Evolutionary conservation across 2,888 invertebrate species (phyloP), one percentile per base, ranked within the genome.

Genomic region (Marronus borbonicus): DNA sequence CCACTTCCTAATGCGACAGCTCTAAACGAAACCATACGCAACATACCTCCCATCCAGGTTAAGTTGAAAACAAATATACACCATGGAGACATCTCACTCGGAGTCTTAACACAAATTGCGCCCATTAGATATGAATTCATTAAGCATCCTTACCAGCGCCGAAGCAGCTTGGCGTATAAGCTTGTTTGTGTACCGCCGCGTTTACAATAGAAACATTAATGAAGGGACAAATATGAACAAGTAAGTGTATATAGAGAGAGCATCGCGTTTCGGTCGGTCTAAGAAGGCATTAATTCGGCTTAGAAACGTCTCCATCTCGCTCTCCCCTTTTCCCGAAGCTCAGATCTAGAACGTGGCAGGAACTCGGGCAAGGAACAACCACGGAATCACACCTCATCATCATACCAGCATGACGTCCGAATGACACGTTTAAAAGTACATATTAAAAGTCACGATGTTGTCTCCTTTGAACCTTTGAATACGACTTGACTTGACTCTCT

Each of bases 211-310:
- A 58, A 72, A 72, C 72, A 72, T 55, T 72, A 72, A 72, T 72
- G 72, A 72, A 72, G 60, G 72, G 72, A 72, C 72, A 72, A 72
- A 72, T 72, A 72, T 72, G 72, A 72, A 72, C 72, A 72, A 72
- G 72, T 72, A 69, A 24, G 52, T 69, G 58, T 72, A 36, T 69
- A 36, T 36, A 5, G 31, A 65, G 17, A 58, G 17, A 64, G 39
- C 39, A 64, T 64, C 31, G n/a, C 24, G 39, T 20, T 72, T 72
- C 58, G 72, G 58, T 72, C 52, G 50, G 52, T 50, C 58, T 44
- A 39, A 58, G 58, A 66, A 66, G 72, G 39, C 39, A 72, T 72
- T 72, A 72, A 72, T 72, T 72, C 72, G 58, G 28, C 55, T 72
- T 72, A 60, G 72, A 39, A 58, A 58, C n/a, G 39, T 39, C 44